phyloP scores from a whole-genome alignment of 2,113 vertebrate genomes.

The Chlorodrepanis virens region DNA sequence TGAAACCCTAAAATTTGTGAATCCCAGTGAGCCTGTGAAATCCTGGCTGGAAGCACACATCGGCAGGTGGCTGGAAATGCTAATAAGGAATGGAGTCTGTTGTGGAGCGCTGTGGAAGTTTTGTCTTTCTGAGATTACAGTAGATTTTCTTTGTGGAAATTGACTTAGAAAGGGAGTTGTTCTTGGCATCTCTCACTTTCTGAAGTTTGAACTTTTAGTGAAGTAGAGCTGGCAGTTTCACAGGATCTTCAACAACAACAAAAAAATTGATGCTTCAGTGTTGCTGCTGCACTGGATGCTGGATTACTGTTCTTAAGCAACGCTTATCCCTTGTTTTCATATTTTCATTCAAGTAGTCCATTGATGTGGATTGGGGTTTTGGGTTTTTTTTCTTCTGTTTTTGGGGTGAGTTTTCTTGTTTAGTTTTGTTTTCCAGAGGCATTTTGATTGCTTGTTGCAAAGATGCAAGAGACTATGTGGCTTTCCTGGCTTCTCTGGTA shows the following conservation, averaged over 20 bases:
- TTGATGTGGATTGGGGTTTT: not conserved
- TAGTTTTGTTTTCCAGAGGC: not conserved
- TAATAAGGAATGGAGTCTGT: not conserved
- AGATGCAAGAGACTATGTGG: not conserved
- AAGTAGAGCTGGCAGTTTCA: slow-evolving; percentile 1
- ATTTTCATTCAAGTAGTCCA: not conserved
- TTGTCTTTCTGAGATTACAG: not conserved
- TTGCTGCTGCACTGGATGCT: not conserved
- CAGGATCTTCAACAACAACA: not conserved
- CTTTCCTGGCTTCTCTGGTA: not conserved
- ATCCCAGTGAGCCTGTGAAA: slow-evolving; percentile 34
- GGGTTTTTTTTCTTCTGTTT: accelerated
- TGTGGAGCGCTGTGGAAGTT: not conserved
- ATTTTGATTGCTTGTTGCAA: not conserved
- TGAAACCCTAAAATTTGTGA: slow-evolving; percentile 47
- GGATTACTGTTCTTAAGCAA: not conserved
- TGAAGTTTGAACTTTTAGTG: slow-evolving; percentile 14
- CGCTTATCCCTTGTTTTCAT: not conserved
- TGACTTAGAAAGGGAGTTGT: slow-evolving; percentile 5
- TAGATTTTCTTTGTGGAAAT: slow-evolving; percentile 17
- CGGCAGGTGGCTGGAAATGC: slow-evolving; percentile 55
- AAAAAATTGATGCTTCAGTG: not conserved
- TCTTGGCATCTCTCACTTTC: not conserved
- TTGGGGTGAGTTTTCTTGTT: not conserved
- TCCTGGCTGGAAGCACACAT: not conserved